Percentiles rank a stretch among this genome's conserved stretches.
Evolutionary conservation across 2,797 vertebrate genomes (phyloP).

Genomic region (Peromyscus nudipes): DNA sequence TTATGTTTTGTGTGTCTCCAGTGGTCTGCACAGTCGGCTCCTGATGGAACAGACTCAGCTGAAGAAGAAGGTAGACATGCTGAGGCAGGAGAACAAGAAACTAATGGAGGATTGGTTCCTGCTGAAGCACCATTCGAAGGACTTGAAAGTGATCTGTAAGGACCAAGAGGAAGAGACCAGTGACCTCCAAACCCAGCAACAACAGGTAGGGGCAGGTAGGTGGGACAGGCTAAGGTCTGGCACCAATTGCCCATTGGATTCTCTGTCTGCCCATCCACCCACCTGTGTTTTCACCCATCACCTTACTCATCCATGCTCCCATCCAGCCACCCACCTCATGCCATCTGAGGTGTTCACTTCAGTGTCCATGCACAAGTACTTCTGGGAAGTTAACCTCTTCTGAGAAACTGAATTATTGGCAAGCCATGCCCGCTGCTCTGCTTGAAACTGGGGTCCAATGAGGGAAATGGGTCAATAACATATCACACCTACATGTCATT

Average conservation of each 20-base stretch:
- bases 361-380: not conserved
- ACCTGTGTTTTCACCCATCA: no score
- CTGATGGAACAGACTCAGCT: conserved; percentile 93
- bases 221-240: not conserved
- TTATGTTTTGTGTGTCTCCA: conserved; percentile 73
- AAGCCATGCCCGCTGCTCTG: not conserved
- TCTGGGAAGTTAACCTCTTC: not conserved
- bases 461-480: not conserved
- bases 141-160: conserved; percentile 95
- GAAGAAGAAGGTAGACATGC: conserved; percentile 94
- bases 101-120: conserved; percentile 94
- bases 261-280: no score
- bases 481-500: not conserved
- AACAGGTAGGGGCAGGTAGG: conserved; percentile 83
- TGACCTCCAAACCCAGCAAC: conserved; percentile 94
- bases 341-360: not conserved
- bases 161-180: conserved; percentile 92
- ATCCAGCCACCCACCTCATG: not conserved
- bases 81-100: conserved; percentile 94
- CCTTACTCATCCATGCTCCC: no score
- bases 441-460: not conserved
- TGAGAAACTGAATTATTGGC: not conserved
- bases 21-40: conserved; percentile 93
- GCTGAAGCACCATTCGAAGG: conserved; percentile 94
- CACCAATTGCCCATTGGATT: no score